Evolutionary conservation across 2,113 vertebrate species (phyloP).

Genomic region (Candoia aspera): DNA sequence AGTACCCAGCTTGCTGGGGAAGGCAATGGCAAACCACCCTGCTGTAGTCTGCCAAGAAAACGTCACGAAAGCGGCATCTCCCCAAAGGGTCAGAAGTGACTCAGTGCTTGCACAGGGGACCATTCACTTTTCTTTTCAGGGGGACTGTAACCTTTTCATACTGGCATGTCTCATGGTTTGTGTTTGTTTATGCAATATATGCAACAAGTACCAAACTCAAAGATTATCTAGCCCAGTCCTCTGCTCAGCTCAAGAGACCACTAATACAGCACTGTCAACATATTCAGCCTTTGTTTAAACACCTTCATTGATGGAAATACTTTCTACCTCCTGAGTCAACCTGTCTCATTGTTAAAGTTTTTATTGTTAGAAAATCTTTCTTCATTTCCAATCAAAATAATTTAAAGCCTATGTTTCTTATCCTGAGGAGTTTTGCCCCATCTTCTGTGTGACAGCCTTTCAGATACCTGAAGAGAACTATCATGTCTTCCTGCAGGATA

Average conservation of each 20-base stretch:
- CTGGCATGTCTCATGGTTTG: neutral
- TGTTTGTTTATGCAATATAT: neutral
- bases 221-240: neutral
- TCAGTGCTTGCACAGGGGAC: no score
- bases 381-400: neutral
- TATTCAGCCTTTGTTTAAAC: neutral
- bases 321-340: neutral
- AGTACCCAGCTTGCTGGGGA: no score
- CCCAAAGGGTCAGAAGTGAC: no score
- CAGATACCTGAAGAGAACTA: neutral
- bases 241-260: neutral
- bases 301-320: neutral
- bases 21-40: no score
- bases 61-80: no score
- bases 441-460: neutral
- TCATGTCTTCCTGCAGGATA: neutral
- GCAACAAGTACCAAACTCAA: neutral
- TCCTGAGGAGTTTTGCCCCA: neutral
- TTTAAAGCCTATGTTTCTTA: neutral
- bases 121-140: no score
- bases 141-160: neutral
- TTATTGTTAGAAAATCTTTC: neutral
- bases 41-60: no score
- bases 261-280: neutral
- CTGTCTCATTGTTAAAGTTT: neutral